Evolutionary conservation across 2,113 vertebrate species (phyloP), one percentile per base, ranked within the genome.

Genomic region (Puntigrus tetrazona): DNA sequence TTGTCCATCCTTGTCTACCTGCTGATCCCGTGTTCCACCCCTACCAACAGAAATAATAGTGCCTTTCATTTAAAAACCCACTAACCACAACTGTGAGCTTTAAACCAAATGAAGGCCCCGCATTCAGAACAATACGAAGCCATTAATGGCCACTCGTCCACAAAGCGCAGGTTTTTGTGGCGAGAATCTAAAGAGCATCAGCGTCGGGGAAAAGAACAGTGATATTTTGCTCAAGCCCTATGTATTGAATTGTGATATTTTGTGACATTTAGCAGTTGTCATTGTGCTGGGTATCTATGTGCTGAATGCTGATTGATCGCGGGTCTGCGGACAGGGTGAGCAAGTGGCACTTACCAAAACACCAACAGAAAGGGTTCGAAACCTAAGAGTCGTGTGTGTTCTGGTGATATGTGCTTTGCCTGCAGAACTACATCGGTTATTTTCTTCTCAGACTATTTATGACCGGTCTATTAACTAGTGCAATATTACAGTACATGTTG

Each of bases 181-280:
- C 0, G 59, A 65, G 57, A 65, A 47, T 80, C 27, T 80, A 80
- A 80, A 80, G 78, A 31, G 59, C 59, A 47, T 47, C 59, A 67
- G 27, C 27, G 0, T 47, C 41, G 1, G 6, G 43, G 38, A 81
- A 81, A 70, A 81, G 65, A 69, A 69, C 43, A 5, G 43, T 81
- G 79, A 55, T 81, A 81, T 81, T 81, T 70, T 81, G 79, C 63
- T 81, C 41, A 47, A 65, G 78, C 36, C 78, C 78, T 45, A 6
- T 31, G 29, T 52, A 70, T 55, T 69, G 79, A 70, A 81, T 81
- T 81, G 79, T 81, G 79, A 81, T 81, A 81, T 81, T 81, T 70
- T 81, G 79, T 81, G 79, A 70, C 79, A 81, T 81, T 81, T 81
- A 52, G 79, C 79, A 81, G 65, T 81, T 81, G 63, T 81, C 45